Conservation (phyloP, 2,797 vertebrate species). For the Aselliscus stoliczkanus region DNA sequence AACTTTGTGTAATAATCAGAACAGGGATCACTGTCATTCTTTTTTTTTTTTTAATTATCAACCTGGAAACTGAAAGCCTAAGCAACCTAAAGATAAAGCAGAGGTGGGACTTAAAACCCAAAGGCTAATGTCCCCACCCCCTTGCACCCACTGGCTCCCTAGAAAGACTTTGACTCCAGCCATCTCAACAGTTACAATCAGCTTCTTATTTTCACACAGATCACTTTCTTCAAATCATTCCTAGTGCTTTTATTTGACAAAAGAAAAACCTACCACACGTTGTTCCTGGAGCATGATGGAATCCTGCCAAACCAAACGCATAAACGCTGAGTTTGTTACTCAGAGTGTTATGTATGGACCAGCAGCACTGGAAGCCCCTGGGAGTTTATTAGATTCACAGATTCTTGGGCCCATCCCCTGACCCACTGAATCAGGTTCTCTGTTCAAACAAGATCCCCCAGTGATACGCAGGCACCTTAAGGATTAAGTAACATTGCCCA, state of each 20-base stretch:
- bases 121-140: neutral
- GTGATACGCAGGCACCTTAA: neutral
- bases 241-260: neutral
- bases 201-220: neutral
- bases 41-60: neutral
- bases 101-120: neutral
- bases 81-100: neutral
- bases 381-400: neutral
- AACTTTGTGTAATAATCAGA: neutral
- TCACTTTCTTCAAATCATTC: neutral
- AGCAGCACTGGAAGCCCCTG: neutral
- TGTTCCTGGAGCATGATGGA: neutral
- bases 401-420: neutral
- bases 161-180: neutral
- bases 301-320: neutral
- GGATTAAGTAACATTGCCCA: neutral
- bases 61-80: neutral
- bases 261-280: neutral
- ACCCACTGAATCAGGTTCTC: neutral
- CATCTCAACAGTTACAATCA: neutral
- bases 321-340: neutral
- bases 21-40: neutral
- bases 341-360: neutral
- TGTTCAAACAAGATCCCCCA: neutral
- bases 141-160: neutral